These are phyloP conservation scores for Fopius arisanus DNA, from an alignment of 1,140 invertebrate genomes.

Conservation along the genomic window DNA sequence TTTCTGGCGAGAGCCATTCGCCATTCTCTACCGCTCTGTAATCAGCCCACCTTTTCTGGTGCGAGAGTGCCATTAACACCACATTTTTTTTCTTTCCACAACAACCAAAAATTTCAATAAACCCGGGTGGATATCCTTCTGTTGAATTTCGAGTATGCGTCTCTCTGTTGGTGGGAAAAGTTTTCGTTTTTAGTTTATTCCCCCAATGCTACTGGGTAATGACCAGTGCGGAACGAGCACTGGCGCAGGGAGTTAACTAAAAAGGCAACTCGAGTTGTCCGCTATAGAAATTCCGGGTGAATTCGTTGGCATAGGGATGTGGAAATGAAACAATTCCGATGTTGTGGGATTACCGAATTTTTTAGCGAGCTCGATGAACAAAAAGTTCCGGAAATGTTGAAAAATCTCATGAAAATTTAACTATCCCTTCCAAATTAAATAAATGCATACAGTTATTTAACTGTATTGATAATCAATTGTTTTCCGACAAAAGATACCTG, in stretches of 20 bases:
- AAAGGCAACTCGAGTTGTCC: neutral
- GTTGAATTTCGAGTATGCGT: neutral
- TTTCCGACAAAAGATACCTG: too few relatives aligned
- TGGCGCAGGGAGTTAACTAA: neutral
- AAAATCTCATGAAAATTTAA: too few relatives aligned
- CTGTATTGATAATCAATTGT: too few relatives aligned
- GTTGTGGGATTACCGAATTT: too few relatives aligned
- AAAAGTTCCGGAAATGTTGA: too few relatives aligned
- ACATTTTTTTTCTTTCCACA: neutral
- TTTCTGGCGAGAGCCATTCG: conserved; percentile 29
- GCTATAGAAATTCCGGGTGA: neutral
- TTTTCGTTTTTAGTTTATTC: neutral
- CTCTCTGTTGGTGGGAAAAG: neutral
- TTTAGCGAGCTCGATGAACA: too few relatives aligned
- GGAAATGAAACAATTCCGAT: neutral
- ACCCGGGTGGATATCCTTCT: neutral
- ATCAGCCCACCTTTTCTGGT: conserved; percentile 43
- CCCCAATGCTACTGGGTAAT: neutral
- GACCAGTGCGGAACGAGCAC: neutral
- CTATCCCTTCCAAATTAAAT: too few relatives aligned
- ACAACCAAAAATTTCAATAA: conserved; percentile 40
- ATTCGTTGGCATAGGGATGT: neutral
- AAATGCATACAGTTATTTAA: too few relatives aligned
- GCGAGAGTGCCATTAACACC: conserved; percentile 44
- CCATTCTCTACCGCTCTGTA: conserved; percentile 43